Evolutionary conservation across 2,888 invertebrate genomes (phyloP).

Genomic region (Drosophila mimica): DNA sequence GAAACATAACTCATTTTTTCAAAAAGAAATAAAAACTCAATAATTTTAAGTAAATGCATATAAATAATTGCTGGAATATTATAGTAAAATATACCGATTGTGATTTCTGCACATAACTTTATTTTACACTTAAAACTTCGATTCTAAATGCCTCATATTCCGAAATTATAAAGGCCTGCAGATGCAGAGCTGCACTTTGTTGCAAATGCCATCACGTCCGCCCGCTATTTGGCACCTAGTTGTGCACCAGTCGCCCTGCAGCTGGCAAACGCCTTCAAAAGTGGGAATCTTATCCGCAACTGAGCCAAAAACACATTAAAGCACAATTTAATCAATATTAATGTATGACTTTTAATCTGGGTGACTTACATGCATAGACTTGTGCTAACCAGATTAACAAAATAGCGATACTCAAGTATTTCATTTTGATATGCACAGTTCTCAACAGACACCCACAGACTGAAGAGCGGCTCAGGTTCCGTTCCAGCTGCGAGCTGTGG

Average conservation of each 20-base stretch:
- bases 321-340: slow-evolving; percentile 8
- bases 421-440: slow-evolving; percentile 49
- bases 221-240: slow-evolving; percentile 71
- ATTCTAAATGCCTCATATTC: background rate
- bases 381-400: slow-evolving; percentile 46
- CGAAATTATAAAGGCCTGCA: slow-evolving; percentile 65
- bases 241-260: slow-evolving; percentile 72
- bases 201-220: slow-evolving; percentile 76
- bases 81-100: background rate
- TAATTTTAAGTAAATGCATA: background rate
- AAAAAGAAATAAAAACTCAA: background rate
- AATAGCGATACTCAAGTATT: slow-evolving; percentile 43
- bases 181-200: slow-evolving; percentile 70
- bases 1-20: background rate
- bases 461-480: slow-evolving; percentile 28
- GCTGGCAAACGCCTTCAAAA: slow-evolving; percentile 65
- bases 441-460: slow-evolving; percentile 33
- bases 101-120: background rate
- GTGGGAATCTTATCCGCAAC: slow-evolving; percentile 54
- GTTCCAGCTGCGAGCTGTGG: slow-evolving; percentile 10
- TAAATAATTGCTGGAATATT: background rate
- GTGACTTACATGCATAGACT: slow-evolving; percentile 46
- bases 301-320: slow-evolving; percentile 14
- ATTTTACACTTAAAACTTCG: background rate
- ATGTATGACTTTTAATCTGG: background rate